Base-by-base conservation (phyloP, 2,797 vertebrate genomes). In the Xiphophorus birchmanni region DNA sequence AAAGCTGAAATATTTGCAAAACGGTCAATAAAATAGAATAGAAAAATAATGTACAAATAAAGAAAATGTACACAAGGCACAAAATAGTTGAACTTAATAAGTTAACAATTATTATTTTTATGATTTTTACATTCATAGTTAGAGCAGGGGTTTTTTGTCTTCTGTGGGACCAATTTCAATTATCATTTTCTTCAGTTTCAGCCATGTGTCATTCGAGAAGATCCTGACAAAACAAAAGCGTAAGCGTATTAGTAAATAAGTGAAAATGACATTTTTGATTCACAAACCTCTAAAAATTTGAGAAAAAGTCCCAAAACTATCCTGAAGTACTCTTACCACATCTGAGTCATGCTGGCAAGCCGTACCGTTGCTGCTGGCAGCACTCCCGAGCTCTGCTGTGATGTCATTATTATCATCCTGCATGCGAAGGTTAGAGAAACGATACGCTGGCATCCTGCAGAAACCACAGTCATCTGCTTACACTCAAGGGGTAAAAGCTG, bases 351-450 rank as follows among this genome's bases (percentile, higher is more conserved):
- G 92, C 2, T 87, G 94, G 79, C 90, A 94, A 75, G 73, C 83
- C 3, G 81, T 88, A 78, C 90, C 92, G 0, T 95, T 96, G 82
- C 89, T 93, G 87, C 91, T 92, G 15, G 83, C 60, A 50, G 47
- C 89, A 6, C 92, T 93, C 58, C 91, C 90, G 0, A 80, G 85
- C 23, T 96, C 93, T 0, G 42, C 72, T 2, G 85, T 76, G 32
- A 84, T 50, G 77, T 72, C 50, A 50, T 77, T 86, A 3, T 92
- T 90, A 0, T 96, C 94, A 0, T 96, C 94, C 82, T 94, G 94
- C 5, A 92, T 85, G 88, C 81, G 93, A 5, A 97, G 94, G 84
- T 89, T 94, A 45, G 96, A 96, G 90, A 96, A 96, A 44, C 90
- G 94, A 84, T 96, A 97, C 1, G 32, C 80, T 0, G 93, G 91